Base-by-base conservation (phyloP, 2,113 vertebrate species). In the Campylorhamphus procurvoides region DNA sequence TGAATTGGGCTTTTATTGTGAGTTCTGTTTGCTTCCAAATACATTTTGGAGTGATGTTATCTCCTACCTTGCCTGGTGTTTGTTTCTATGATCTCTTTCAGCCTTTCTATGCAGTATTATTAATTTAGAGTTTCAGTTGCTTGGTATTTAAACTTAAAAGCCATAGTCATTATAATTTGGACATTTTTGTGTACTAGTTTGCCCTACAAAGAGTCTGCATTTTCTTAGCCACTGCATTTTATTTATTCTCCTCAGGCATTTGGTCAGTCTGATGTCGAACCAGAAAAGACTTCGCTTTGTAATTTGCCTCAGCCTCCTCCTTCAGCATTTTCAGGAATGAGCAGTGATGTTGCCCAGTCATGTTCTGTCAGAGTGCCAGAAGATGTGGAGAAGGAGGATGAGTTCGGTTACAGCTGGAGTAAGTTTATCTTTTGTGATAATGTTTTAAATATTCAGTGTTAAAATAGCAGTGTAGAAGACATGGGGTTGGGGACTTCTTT, bases 351-450 rank as follows among this genome's bases (percentile, higher is more conserved):
- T 55, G 18, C 92, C 93, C 98, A 77, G 96, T 98, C 97, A 68
- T 97, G 73, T 94, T 98, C 96, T 92, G 35, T 59, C 83, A 96
- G 77, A 85, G 37, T 74, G 52, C 80, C 58, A 95, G 98, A 98
- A 84, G 97, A 98, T 58, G 35, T 84, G 72, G 98, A 97, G 58
- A 96, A 95, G 42, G 98, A 98, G 91, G 99, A 99, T 94, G 99
- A 99, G 96, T 99, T 99, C 19, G 98, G 99, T 89, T 99, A 99
- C 97, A 99, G 97, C 95, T 99, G 99, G 99, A 98, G 99, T 99
- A 98, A 98, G 99, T 99, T 93, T 82, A 60, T 40, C 33, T 42
- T 90, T 59, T 73, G 17, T 82, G 40, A 62, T 71, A 40, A 49
- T 42, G 39, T 79, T 89, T 91, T 5, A 93, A 92, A 46, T 58